phyloP scores from a whole-genome alignment of 2,797 vertebrate species.

The Loris lydekkerianus region DNA sequence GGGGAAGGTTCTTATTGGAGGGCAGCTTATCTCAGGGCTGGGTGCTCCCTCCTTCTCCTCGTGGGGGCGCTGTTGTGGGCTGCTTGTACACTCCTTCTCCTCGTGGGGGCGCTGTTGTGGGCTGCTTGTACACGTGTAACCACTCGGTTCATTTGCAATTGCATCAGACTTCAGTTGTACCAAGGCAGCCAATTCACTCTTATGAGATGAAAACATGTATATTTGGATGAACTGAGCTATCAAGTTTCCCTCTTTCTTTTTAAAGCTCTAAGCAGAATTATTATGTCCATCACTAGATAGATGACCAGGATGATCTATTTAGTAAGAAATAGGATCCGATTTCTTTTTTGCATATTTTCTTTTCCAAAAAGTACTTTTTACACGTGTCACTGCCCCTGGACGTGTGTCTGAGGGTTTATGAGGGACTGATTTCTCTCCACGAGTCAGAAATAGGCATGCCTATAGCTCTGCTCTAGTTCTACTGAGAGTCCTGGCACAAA shows the following conservation, averaged over 20 bases:
- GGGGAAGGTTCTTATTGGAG: neutral
- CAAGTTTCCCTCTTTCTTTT: slow-evolving; percentile 23
- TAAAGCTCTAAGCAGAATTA: slow-evolving; percentile 37
- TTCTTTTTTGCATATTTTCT: slow-evolving; percentile 61
- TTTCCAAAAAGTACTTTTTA: neutral
- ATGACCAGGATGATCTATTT: slow-evolving; percentile 11
- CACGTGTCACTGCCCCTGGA: neutral
- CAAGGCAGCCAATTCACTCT: neutral
- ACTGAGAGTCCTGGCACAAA: neutral
- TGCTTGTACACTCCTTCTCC: neutral
- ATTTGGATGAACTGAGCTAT: neutral
- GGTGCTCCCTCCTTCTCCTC: neutral
- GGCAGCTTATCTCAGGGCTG: neutral
- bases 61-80: neutral
- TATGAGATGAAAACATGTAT: neutral
- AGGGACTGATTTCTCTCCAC: neutral
- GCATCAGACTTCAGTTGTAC: neutral
- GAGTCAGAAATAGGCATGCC: neutral
- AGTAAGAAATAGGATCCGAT: slow-evolving; percentile 41
- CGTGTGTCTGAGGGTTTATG: neutral
- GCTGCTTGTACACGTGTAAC: neutral
- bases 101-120: too few species aligned
- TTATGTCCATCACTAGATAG: neutral
- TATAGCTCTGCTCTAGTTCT: neutral
- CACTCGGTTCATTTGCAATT: neutral